Evolutionary conservation across 2,797 vertebrate genomes (phyloP).

Genomic region (Falco berigora): DNA sequence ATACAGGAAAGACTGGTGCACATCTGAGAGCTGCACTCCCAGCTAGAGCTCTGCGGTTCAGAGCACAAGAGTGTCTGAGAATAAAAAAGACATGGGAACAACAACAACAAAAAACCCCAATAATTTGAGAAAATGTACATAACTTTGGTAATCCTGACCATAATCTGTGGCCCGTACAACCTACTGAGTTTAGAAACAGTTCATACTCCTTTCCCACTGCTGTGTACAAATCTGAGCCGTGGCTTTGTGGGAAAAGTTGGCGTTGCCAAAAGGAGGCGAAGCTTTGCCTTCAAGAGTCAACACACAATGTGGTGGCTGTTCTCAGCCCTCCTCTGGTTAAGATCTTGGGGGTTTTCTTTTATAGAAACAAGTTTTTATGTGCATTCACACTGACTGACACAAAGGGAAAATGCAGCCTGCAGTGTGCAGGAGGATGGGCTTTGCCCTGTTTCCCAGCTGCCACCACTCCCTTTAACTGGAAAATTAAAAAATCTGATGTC

Average conservation of each 20-base stretch:
- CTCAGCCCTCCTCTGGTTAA: background rate
- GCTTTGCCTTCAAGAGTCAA: fast-evolving
- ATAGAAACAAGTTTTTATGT: background rate
- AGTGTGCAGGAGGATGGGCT: background rate
- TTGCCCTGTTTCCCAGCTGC: background rate
- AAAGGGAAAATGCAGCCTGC: background rate
- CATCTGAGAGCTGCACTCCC: background rate
- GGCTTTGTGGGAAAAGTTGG: background rate
- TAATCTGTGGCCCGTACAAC: background rate
- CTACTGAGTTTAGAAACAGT: background rate
- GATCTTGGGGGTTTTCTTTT: background rate
- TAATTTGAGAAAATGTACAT: background rate
- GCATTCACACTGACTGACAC: background rate
- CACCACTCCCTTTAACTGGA: background rate
- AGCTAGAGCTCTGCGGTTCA: background rate
- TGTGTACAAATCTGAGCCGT: fast-evolving
- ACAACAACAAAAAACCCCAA: fast-evolving
- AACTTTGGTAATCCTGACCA: background rate
- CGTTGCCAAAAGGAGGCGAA: background rate
- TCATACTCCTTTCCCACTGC: background rate
- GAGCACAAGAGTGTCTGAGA: background rate
- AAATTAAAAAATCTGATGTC: background rate
- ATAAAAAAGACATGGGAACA: background rate
- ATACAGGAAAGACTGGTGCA: background rate
- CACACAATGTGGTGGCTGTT: background rate